phyloP scores from a whole-genome alignment of 2,888 invertebrate genomes.

The Malthinus seriepunctatus region DNA sequence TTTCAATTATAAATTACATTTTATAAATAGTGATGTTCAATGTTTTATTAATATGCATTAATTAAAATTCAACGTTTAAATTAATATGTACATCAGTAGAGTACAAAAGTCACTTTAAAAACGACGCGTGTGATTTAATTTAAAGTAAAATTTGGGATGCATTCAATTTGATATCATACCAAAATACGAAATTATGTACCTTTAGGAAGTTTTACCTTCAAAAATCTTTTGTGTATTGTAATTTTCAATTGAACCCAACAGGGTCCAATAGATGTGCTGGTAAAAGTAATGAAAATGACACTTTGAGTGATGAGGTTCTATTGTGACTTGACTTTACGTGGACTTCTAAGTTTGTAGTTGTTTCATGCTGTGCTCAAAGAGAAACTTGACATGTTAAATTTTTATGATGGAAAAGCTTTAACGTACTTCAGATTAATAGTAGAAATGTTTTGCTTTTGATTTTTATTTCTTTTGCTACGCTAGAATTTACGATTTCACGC shows the following conservation, averaged over 20 bases:
- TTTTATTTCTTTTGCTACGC: no score
- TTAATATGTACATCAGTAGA: no score
- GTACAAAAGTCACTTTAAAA: no score
- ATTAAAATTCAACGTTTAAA: no score
- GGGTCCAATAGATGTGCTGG: neutral
- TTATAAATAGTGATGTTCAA: no score
- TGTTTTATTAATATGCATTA: no score
- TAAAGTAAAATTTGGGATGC: no score
- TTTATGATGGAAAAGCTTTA: slow-evolving; percentile 5
- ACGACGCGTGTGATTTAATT: no score
- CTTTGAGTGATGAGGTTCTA: slow-evolving; percentile 33
- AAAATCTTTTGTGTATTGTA: slow-evolving; percentile 2
- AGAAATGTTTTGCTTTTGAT: no score
- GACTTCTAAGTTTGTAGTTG: slow-evolving; percentile 16
- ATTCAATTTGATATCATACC: slow-evolving; percentile 3
- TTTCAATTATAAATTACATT: no score
- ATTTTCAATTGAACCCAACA: neutral
- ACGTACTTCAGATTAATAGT: neutral
- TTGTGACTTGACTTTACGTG: slow-evolving; percentile 21
- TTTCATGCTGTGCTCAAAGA: slow-evolving; percentile 3
- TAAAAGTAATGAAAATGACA: slow-evolving; percentile 27
- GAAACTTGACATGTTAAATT: slow-evolving; percentile 3
- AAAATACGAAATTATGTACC: neutral
- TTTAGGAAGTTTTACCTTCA: no score
- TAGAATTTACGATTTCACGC: no score